A percentile compares a stretch with the other conserved stretches of the same genome.
Conservation (phyloP, 2,888 invertebrate species). For the Lottia gigantea region DNA sequence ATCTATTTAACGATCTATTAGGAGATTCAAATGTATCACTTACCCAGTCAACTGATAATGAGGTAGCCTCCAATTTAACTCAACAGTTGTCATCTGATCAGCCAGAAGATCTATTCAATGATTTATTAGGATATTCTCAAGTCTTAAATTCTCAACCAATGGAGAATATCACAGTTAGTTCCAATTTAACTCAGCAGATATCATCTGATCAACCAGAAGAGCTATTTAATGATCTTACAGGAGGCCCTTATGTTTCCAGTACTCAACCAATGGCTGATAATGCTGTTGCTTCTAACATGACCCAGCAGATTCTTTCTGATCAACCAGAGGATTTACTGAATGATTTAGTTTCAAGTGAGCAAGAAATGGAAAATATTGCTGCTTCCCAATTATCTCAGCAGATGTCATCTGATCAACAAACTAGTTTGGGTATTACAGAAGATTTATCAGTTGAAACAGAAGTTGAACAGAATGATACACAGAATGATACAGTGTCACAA, state of each 20-base stretch:
- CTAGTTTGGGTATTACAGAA: too few relatives aligned
- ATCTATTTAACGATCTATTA: neutral
- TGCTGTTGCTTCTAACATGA: neutral
- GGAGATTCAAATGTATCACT: too few relatives aligned
- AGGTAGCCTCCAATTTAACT: conserved; percentile 14
- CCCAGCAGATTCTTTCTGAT: too few relatives aligned
- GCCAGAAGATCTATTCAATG: neutral
- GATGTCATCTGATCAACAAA: too few relatives aligned
- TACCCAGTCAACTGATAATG: conserved; percentile 9
- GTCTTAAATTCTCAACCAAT: neutral
- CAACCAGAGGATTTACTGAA: neutral
- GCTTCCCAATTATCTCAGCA: neutral
- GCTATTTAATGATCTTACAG: neutral
- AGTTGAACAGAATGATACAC: too few relatives aligned
- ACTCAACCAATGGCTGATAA: neutral
- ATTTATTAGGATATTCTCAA: neutral
- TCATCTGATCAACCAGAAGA: neutral
- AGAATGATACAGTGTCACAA: too few relatives aligned
- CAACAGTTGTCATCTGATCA: too few relatives aligned
- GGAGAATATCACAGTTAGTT: neutral
- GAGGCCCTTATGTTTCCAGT: too few relatives aligned
- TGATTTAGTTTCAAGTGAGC: neutral
- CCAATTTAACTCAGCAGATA: neutral
- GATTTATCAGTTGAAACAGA: too few relatives aligned
- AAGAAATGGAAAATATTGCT: neutral